Evolutionary conservation across 2,797 vertebrate species (phyloP).

Genomic region (Fringilla coelebs): DNA sequence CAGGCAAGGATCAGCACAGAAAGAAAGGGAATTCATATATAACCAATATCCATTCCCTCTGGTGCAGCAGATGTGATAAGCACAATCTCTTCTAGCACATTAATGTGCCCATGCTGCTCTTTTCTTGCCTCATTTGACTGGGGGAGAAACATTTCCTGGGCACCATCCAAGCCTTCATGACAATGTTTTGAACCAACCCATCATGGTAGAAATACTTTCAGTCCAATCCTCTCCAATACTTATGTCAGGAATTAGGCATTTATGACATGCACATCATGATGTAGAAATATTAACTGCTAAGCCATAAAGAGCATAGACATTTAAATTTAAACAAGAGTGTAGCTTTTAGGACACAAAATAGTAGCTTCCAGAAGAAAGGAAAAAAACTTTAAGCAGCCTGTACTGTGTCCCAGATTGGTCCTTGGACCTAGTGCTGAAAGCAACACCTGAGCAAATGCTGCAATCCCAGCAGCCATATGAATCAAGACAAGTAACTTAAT

Average conservation of each 20-base stretch:
- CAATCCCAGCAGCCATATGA: neutral
- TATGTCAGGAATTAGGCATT: neutral
- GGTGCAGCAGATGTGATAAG: neutral
- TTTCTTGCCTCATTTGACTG: neutral
- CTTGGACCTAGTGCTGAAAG: neutral
- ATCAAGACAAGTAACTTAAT: slow-evolving; percentile 13
- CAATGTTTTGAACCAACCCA: neutral
- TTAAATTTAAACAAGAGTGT: neutral
- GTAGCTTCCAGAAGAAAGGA: neutral
- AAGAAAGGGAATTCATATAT: neutral
- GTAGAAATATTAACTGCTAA: neutral
- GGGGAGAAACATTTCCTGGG: neutral
- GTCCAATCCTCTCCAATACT: neutral
- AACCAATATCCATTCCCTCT: neutral
- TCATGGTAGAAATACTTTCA: neutral
- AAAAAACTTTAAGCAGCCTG: neutral
- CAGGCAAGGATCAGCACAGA: neutral
- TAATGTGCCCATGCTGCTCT: neutral
- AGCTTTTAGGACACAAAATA: neutral
- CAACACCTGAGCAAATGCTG: neutral
- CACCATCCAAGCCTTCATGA: neutral
- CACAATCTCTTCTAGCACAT: neutral
- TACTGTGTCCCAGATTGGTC: neutral
- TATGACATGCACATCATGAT: neutral
- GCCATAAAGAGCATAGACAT: neutral